Base-by-base conservation (phyloP, 2,797 vertebrate genomes). In the Naso thynnoides region DNA sequence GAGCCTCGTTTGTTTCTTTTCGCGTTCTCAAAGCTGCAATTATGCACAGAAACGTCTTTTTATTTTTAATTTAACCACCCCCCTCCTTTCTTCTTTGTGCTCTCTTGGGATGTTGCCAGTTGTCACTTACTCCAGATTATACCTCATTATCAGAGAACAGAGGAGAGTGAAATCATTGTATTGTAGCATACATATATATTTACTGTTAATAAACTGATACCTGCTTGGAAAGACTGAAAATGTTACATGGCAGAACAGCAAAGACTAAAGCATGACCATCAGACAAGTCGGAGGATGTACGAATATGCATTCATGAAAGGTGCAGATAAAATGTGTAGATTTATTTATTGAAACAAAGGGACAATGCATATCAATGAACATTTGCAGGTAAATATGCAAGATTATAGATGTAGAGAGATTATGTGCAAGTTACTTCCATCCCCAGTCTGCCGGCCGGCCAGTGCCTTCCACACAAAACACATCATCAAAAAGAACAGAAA, bases 11-110 rank as follows among this genome's bases (percentile, higher is more conserved):
- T 54, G n/a, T 52, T 31, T 27, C 10, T 33, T 54, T 54, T n/a
- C 24, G 55, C 49, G 1, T 52, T n/a, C 14, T 53, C 3, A 0
- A 26, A 21, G n/a, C 47, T 60, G 36, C 21, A 38, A 21, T 23
- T 73, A 10, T 48, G 23, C 31, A 38, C 41, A 62, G 36, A 48
- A n/a, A n/a, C n/a, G n/a, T n/a, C n/a, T n/a, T n/a, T n/a, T n/a
- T n/a, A n/a, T n/a, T n/a, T n/a, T n/a, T n/a, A n/a, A n/a, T n/a
- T n/a, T n/a, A n/a, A n/a, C n/a, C n/a, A 15, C 3, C n/a, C 6
- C 21, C 21, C n/a, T 54, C 8, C 10, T 15, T 56, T n/a, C 27
- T 29, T 24, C 14, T n/a, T 26, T 50, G 21, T 70, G 38, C 48
- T 11, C 49, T 55, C 13, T 50, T 49, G 24, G 13, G 18, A 27